These are phyloP conservation scores for Trilocha varians DNA, from an alignment of 2,888 invertebrate genomes.

Conservation along the genomic window DNA sequence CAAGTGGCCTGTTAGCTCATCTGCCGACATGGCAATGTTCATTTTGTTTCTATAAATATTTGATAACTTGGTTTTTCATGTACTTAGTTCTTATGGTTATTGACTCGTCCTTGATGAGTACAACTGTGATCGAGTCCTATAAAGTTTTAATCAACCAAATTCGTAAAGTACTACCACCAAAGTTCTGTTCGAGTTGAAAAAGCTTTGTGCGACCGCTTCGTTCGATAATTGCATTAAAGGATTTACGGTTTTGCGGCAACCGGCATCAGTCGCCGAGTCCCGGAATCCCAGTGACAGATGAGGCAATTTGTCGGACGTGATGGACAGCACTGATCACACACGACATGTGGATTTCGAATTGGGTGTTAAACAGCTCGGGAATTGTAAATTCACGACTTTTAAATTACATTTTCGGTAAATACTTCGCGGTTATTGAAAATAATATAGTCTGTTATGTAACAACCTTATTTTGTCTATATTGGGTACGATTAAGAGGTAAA, in stretches of 20 bases:
- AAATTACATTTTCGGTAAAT: background rate
- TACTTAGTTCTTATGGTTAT: no score
- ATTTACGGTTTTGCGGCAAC: background rate
- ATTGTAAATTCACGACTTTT: background rate
- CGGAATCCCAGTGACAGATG: constrained; percentile 29
- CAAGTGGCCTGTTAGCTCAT: no score
- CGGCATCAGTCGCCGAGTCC: constrained; percentile 5
- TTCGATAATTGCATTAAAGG: constrained; percentile 16
- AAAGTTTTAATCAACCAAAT: background rate
- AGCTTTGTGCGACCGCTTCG: background rate
- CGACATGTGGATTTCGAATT: constrained; percentile 7
- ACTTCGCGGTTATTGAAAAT: no score
- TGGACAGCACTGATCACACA: constrained; percentile 22
- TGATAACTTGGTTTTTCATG: no score
- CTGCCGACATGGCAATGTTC: no score
- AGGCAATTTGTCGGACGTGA: constrained; percentile 31
- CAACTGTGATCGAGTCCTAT: no score
- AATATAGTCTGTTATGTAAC: no score
- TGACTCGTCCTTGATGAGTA: no score
- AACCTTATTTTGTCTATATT: no score
- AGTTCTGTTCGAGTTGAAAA: background rate
- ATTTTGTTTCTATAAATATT: no score
- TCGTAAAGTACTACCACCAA: constrained; percentile 1
- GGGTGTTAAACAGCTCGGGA: background rate
- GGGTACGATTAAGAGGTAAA: no score